Evolutionary conservation across 2,113 vertebrate genomes (phyloP).

Genomic region (Otolemur garnettii): DNA sequence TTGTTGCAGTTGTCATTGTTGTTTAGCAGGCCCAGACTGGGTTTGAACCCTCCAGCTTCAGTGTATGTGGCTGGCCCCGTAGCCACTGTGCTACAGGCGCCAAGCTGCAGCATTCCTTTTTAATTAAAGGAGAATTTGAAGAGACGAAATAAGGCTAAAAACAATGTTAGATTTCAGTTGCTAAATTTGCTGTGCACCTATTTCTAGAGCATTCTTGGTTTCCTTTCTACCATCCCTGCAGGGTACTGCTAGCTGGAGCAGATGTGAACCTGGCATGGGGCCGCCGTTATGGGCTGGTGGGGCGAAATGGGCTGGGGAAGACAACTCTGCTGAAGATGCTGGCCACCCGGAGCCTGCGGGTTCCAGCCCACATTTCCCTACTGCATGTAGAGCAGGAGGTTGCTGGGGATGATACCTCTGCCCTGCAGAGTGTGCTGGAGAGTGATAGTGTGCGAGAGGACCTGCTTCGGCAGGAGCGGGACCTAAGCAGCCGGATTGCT

Average conservation of each 20-base stretch:
- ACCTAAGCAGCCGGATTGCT: constrained; percentile 92
- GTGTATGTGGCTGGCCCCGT: too few relatives aligned
- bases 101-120: not conserved
- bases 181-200: not conserved
- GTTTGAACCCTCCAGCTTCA: too few relatives aligned
- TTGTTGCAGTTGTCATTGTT: too few relatives aligned
- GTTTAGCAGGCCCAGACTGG: too few relatives aligned
- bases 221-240: constrained; percentile 72
- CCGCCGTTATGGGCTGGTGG: constrained; percentile 96
- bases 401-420: constrained; percentile 93
- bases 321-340: constrained; percentile 98
- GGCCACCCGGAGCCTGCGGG: constrained; percentile 93
- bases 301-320: constrained; percentile 97
- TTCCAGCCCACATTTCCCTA: constrained; percentile 96
- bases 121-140: not conserved
- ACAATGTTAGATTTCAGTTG: not conserved
- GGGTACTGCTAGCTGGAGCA: constrained; percentile 94
- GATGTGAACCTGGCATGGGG: constrained; percentile 94
- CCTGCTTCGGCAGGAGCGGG: constrained; percentile 91
- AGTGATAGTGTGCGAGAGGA: constrained; percentile 93
- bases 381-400: constrained; percentile 99
- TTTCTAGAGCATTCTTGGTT: not conserved
- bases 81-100: too few relatives aligned
- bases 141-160: not conserved
- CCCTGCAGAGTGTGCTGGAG: constrained; percentile 96